A percentile compares a stretch with the other conserved stretches of the same genome.
Conservation (phyloP, 2,113 vertebrate genomes). For the Paratilapia polleni region DNA sequence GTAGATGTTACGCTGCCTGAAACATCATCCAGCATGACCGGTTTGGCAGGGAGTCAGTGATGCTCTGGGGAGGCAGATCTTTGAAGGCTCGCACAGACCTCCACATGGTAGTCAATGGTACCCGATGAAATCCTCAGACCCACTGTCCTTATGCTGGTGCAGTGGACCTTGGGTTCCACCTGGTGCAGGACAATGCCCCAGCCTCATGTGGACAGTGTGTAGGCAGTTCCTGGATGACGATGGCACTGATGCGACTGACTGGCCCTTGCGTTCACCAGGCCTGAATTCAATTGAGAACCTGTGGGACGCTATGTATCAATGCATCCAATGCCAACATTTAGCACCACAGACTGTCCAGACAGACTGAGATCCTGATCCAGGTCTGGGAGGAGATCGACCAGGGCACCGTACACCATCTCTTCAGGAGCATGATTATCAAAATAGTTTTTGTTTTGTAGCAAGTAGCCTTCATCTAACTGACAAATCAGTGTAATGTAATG, state of each 20-base stretch:
- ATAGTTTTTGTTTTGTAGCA: background rate
- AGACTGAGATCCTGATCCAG: background rate
- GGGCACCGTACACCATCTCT: background rate
- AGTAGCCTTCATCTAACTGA: background rate
- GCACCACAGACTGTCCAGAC: background rate
- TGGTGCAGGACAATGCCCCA: background rate
- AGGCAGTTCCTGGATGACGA: background rate
- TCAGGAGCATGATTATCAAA: background rate
- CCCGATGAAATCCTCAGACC: background rate
- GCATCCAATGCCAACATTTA: background rate
- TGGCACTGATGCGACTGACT: background rate
- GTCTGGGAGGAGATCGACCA: background rate
- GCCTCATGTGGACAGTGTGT: background rate
- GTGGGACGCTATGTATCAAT: background rate
- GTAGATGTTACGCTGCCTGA: background rate
- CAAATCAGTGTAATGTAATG: background rate
- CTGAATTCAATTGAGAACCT: background rate
- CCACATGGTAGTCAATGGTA: accelerated
- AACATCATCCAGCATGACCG: background rate
- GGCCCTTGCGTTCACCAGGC: background rate
- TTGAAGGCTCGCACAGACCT: background rate
- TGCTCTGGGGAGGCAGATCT: accelerated
- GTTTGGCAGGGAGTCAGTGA: background rate
- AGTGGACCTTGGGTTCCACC: background rate
- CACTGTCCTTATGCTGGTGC: background rate